Evolutionary conservation across 2,797 vertebrate genomes (phyloP).

Genomic region (Cynopterus sphinx): DNA sequence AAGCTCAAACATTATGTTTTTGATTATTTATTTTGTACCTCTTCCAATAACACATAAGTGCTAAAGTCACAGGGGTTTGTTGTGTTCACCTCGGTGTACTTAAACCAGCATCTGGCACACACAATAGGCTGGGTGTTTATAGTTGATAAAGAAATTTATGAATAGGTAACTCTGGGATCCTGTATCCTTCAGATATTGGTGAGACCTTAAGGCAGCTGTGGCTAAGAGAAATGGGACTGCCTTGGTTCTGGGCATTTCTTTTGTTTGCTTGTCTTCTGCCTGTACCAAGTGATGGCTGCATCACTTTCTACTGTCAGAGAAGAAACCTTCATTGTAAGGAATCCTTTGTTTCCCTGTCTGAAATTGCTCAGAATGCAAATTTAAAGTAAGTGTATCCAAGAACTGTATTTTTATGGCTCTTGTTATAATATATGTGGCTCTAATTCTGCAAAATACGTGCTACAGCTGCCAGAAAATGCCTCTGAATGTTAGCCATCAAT

Average conservation of each 20-base stretch:
- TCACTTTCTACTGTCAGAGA: background rate
- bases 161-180: background rate
- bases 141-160: background rate
- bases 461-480: slow-evolving; percentile 42
- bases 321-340: background rate
- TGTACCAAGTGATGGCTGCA: background rate
- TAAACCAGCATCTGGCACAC: background rate
- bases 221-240: background rate
- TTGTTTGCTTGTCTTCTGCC: background rate
- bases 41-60: background rate
- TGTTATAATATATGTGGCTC: background rate
- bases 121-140: background rate
- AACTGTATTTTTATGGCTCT: slow-evolving; percentile 49
- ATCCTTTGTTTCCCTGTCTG: background rate
- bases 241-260: background rate
- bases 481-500: background rate
- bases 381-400: slow-evolving; percentile 28
- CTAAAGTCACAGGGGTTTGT: background rate
- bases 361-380: slow-evolving; percentile 33
- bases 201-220: background rate
- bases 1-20: background rate
- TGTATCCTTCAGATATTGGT: background rate
- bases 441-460: slow-evolving; percentile 22
- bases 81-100: background rate
- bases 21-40: background rate